Evolutionary conservation across 2,113 vertebrate species (phyloP).

Genomic region (Toxostoma redivivum): DNA sequence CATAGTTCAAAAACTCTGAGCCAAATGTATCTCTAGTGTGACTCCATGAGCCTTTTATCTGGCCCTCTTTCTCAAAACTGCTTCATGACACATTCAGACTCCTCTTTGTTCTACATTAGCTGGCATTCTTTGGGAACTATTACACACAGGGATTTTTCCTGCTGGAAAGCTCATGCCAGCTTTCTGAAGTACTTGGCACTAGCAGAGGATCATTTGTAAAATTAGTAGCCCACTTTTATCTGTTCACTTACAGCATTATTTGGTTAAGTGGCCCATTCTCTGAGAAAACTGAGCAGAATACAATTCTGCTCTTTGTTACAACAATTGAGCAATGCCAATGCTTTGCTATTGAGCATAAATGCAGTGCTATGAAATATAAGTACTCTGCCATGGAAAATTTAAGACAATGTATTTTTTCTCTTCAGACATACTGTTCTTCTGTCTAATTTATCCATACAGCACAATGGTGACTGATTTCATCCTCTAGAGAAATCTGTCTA

Average conservation of each 20-base stretch:
- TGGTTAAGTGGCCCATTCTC: background rate
- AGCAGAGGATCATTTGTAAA: constrained; percentile 32
- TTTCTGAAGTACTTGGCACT: constrained; percentile 22
- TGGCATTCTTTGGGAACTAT: background rate
- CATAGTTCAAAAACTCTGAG: background rate
- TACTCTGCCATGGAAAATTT: background rate
- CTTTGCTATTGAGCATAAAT: background rate
- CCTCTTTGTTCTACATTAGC: background rate
- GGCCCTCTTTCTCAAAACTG: background rate
- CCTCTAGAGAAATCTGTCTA: constrained; percentile 3
- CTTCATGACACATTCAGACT: background rate
- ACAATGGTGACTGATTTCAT: constrained; percentile 7
- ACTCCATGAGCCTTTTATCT: background rate
- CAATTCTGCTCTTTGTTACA: background rate
- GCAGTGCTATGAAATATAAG: background rate
- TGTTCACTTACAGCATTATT: constrained; percentile 27
- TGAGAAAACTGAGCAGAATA: background rate
- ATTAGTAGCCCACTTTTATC: constrained; percentile 19
- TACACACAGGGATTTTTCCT: background rate
- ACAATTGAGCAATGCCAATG: background rate
- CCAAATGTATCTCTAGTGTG: background rate
- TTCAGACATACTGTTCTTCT: background rate
- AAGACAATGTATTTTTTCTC: background rate
- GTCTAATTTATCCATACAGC: constrained; percentile 28
- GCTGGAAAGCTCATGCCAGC: background rate